Conservation (phyloP, 2,113 vertebrate genomes). For the Aegotheles bennettii region DNA sequence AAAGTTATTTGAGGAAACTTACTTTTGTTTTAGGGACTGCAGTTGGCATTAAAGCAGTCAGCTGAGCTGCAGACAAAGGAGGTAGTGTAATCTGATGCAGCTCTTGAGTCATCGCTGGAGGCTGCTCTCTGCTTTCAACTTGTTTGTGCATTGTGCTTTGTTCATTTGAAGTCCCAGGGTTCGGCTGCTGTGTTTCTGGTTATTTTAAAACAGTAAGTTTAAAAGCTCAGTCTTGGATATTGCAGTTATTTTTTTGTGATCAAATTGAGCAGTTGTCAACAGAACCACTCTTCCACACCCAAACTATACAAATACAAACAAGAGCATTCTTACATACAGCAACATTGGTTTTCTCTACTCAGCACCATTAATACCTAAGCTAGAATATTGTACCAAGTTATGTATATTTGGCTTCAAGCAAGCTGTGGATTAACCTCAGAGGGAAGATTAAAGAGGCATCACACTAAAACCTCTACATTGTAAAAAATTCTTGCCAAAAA, state of each 20-base stretch:
- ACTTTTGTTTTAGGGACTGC: conserved; percentile 70
- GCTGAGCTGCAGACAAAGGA: conserved; percentile 32
- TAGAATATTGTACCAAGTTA: neutral
- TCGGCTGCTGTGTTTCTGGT: conserved; percentile 41
- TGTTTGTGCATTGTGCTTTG: conserved; percentile 48
- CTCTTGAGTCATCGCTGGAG: conserved; percentile 44
- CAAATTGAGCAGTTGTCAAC: neutral
- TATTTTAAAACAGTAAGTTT: neutral
- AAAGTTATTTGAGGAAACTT: conserved; percentile 37
- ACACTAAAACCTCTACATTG: neutral
- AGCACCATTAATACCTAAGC: neutral
- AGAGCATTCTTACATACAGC: neutral
- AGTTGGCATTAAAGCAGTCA: conserved; percentile 36
- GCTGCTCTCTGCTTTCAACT: conserved; percentile 71
- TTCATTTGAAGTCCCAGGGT: conserved; percentile 28
- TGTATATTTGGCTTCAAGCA: neutral
- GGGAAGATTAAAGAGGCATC: neutral
- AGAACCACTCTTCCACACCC: neutral
- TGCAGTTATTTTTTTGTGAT: neutral
- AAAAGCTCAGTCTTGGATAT: neutral
- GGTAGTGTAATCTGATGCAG: conserved; percentile 43
- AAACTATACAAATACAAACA: neutral
- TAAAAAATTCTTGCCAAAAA: neutral
- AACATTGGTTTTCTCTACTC: neutral
- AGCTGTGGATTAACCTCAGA: neutral